Base-by-base conservation (phyloP, 2,797 vertebrate species). In the Melanotaenia boesemani region DNA sequence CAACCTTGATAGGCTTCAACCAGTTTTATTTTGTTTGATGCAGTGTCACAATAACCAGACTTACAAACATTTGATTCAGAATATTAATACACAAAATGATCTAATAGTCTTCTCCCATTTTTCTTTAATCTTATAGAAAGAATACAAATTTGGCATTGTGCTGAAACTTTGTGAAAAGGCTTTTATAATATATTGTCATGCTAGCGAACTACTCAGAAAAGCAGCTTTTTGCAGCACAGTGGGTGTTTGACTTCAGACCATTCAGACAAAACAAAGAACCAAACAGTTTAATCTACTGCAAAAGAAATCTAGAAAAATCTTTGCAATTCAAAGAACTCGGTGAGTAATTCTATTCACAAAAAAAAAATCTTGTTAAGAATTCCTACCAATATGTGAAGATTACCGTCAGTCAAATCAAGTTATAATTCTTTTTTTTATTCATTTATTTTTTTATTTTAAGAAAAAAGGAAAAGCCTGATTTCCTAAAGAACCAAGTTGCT, bases 301-400 rank as follows among this genome's bases (percentile, higher is more conserved):
- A 7, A 22, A 22, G 16, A 22, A 37, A 12, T 11, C 5, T 16
- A 16, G 4, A 13, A 61, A 39, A 7, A 41, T 26, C 11, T 24
- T 4, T 39, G 13, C 12, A 61, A 48, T 59, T 32, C 32, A 59
- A 59, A 58, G 37, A 26, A 18, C 6, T 7, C 24, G 24, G 8
- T 3, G 34, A 30, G 9, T 39, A 46, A 24, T 41, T 15, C 0
- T 59, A n/a, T 0, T 39, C 22, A 55, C 30, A 15, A 28, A 30
- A 62, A 57, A 57, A 8, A 10, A 67, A 22, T 10, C 24, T 39
- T 56, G 18, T 2, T 24, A 37, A 36, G 50, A 24, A 6, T 18
- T 11, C 24, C 28, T 32, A 39, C 1, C 13, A 11, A 63, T 26
- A n/a, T 15, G 7, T 16, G 9, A 32, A 9, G 18, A 30, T 36